phyloP scores from a whole-genome alignment of 2,113 vertebrate species.

The Sceloporus tristichus region DNA sequence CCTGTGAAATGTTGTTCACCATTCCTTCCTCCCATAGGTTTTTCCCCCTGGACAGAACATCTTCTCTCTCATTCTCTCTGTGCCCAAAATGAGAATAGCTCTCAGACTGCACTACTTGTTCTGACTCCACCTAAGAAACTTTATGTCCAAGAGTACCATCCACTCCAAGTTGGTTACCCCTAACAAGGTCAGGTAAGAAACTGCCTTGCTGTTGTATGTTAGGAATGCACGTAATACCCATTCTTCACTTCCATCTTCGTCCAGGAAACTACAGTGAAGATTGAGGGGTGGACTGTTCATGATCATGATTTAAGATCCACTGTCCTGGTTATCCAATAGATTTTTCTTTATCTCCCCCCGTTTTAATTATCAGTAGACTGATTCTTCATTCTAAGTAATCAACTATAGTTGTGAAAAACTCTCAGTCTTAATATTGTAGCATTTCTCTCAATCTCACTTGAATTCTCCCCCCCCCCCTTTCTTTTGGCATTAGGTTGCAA shows the following conservation, averaged over 20 bases:
- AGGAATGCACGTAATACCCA: slow-evolving; percentile 15
- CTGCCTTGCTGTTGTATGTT: slow-evolving; percentile 39
- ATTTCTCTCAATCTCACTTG: background rate
- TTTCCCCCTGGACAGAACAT: slow-evolving; percentile 18
- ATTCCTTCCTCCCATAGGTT: slow-evolving; percentile 27
- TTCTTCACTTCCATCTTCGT: slow-evolving; percentile 31
- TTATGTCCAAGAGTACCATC: slow-evolving; percentile 27
- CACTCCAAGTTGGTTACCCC: slow-evolving; percentile 37
- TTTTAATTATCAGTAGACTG: slow-evolving; percentile 17
- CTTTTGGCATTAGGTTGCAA: no score
- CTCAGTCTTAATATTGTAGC: background rate
- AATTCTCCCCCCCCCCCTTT: background rate
- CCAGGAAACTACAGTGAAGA: slow-evolving; percentile 9
- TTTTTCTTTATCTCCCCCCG: background rate
- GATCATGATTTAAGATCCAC: background rate
- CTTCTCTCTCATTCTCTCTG: slow-evolving; percentile 48
- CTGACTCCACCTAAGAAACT: slow-evolving; percentile 42
- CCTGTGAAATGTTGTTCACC: slow-evolving; percentile 54
- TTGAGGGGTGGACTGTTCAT: background rate
- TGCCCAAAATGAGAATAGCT: slow-evolving; percentile 51
- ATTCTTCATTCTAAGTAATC: background rate
- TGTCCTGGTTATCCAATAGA: background rate
- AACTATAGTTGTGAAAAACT: background rate
- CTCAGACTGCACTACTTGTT: slow-evolving; percentile 45
- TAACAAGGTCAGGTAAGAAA: slow-evolving; percentile 46